Base-by-base conservation (phyloP, 2,888 invertebrate genomes). In the Subacronicta megacephala region DNA sequence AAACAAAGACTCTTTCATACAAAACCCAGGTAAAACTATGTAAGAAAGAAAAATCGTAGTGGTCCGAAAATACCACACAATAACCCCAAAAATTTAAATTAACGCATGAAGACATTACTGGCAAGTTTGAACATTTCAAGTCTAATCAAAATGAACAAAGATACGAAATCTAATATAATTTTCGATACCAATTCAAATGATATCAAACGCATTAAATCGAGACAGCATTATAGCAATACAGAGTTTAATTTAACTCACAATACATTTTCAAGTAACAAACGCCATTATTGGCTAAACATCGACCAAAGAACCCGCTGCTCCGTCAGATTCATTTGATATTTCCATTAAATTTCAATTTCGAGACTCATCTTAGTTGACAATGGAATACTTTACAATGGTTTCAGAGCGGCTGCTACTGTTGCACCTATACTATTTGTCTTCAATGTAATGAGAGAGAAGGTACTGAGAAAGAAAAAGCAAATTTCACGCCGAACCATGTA, bases 331-430 rank as follows among this genome's bases (percentile, higher is more conserved):
- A 84, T 90, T 89, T 87, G 85, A 90, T 90, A 90, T 89, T 90
- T 88, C 89, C 68, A 73, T 73, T 68, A 72, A 88, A 91, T 87
- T 89, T 88, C 87, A 89, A 90, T 90, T 87, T 85, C 83, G 82
- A 82, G 87, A 87, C 86, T 89, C 88, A 87, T 90, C 65, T 62
- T 45, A 16, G 1, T 17, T 64, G 16, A 73, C 73, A 73, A 73
- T 62, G 43, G 59, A 33, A 42, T 26, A 36, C 47, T 50, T 15
- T 13, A 72, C 68, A 73, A 75, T 59, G 54, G 55, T n/a, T 77
- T 77, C 78, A 81, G 77, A 76, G 65, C 65, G 68, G 54, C 58
- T 64, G 78, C 77, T 77, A 74, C 79, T 77, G 67, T 71, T 67
- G 61, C 47, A 60, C 37, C 40, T 46, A 63, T 67, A 60, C 56